Base-by-base conservation (phyloP, 30 jellyfish, hydroid and myxozoan species). In the Sanderia malayensis region DNA sequence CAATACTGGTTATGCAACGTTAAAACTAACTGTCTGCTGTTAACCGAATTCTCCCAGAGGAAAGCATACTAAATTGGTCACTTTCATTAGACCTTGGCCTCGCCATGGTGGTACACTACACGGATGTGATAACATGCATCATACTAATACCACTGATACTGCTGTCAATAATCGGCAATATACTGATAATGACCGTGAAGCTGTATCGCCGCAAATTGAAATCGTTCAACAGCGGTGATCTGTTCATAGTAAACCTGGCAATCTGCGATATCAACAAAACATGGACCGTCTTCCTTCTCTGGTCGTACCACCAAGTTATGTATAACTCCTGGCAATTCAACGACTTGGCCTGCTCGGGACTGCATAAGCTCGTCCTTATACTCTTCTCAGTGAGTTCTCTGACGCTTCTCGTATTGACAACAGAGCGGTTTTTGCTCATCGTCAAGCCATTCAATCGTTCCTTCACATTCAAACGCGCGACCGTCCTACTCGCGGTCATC, bases 331-430 rank as follows among this genome's bases (percentile, higher is more conserved):
- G 88, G 88, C 22, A 61, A 44, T 46, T 61, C 67, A 41, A 58
- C 45, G 9, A 26, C 20, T 6, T 61, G 25, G 1, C 73, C 28
- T 76, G 88, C 67, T 31, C 68, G 17, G 59, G 28, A 0, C 45
- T 63, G 11, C 78, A 61, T 4, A 63, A 32, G 46, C 37, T 52
- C 2, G 75, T 26, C 7, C 64, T 76, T 6, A 63, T 76, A 17
- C 74, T 76, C 4, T 76, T 76, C 71, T 76, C 88, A 18, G 88
- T 76, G 63, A 76, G 79, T 30, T 76, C 88, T 29, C 13, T 76
- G 7, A 76, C 88, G 7, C 73, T 61, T 1, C 62, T 76, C 4
- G 73, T 76, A 8, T 44, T 76, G 53, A 76, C 88, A 20, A 21
- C 46, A 24, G 88, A 76, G 74, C 79, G 88, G 62, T 76, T 61